A percentile compares a stretch with the other conserved stretches of the same genome.
These are phyloP conservation scores for Leptopilina drosophilae DNA, from an alignment of 2,888 invertebrate genomes.

Conservation along the genomic window DNA sequence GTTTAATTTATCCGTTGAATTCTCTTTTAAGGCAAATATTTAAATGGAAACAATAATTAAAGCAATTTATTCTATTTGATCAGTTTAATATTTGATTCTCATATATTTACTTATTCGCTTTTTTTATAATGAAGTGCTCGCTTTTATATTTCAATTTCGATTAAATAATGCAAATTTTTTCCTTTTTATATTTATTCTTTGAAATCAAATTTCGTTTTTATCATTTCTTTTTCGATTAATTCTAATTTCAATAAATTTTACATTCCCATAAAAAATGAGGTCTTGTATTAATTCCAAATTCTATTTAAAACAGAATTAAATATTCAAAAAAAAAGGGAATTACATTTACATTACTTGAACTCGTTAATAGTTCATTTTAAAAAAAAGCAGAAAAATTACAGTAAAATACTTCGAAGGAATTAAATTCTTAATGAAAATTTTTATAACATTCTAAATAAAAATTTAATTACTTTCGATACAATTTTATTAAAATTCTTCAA, in stretches of 20 bases:
- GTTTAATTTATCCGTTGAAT: slow-evolving; percentile 3
- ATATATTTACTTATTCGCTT: slow-evolving; percentile 7
- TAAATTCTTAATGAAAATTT: too few species aligned
- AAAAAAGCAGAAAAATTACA: too few species aligned
- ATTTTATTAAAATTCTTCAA: too few species aligned
- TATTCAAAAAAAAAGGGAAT: too few species aligned
- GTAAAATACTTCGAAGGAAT: too few species aligned
- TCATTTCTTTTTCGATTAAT: not conserved
- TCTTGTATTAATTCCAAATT: too few species aligned
- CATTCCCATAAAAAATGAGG: not conserved
- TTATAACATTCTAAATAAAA: too few species aligned
- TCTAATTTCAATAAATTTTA: not conserved
- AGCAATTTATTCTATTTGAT: not conserved
- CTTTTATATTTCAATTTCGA: not conserved
- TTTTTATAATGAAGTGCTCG: not conserved
- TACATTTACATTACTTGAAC: too few species aligned
- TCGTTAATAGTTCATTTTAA: too few species aligned
- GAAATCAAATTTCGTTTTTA: not conserved
- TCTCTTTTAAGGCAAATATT: slow-evolving; percentile 18
- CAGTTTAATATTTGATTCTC: not conserved
- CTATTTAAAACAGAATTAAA: too few species aligned
- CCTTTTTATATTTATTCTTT: not conserved
- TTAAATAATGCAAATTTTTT: not conserved
- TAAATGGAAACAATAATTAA: slow-evolving; percentile 5
- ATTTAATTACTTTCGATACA: too few species aligned